These are phyloP conservation scores for Streblospio benedicti DNA, from an alignment of 1,140 invertebrate genomes.

Conservation along the genomic window DNA sequence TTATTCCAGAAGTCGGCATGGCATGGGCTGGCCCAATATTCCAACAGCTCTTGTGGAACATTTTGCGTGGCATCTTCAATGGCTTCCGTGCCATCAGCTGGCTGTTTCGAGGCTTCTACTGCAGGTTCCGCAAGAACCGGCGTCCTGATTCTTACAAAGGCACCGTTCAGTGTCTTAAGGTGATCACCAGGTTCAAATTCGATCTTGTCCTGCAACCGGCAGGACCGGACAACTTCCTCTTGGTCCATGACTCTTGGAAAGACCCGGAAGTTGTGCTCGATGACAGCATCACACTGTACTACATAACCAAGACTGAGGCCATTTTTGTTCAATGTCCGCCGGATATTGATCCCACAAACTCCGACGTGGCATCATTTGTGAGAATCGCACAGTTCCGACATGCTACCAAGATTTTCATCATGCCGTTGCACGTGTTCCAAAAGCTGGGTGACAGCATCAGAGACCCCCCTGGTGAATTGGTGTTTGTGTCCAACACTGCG, in stretches of 20 bases:
- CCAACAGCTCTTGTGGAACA: too few species aligned
- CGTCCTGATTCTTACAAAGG: too few species aligned
- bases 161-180: not conserved
- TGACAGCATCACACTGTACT: conserved; percentile 3
- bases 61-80: too few species aligned
- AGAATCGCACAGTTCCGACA: conserved; percentile 7
- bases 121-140: too few species aligned
- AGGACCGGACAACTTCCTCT: not conserved
- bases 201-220: not conserved
- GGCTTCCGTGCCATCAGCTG: too few species aligned
- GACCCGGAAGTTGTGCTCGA: conserved; percentile 7
- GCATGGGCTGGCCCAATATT: too few species aligned
- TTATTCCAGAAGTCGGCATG: too few species aligned
- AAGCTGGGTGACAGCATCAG: conserved; percentile 9
- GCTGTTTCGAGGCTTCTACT: too few species aligned
- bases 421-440: not conserved
- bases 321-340: conserved; percentile 11
- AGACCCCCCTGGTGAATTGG: conserved; percentile 8
- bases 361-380: not conserved
- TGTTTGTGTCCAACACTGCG: conserved; percentile 11
- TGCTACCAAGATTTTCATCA: not conserved
- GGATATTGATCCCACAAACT: not conserved
- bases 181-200: not conserved
- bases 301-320: conserved; percentile 5
- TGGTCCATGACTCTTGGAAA: conserved; percentile 4